phyloP scores from a whole-genome alignment of 2,888 invertebrate species.

The Lamellibrachia columna region DNA sequence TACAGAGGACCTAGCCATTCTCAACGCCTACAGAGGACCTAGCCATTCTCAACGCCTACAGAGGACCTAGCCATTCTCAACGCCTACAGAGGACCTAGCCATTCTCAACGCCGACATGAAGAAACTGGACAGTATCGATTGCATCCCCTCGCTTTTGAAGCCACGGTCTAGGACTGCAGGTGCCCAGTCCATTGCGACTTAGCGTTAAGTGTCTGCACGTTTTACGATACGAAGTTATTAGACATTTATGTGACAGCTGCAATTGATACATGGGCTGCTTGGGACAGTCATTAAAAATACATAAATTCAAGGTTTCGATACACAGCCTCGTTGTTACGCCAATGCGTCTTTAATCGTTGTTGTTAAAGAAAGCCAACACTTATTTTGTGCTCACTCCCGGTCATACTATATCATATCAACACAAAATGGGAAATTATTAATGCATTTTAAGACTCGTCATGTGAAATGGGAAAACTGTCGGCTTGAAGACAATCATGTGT shows the following conservation, averaged over 20 bases:
- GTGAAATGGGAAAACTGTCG: background rate
- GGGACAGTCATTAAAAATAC: background rate
- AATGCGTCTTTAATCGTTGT: background rate
- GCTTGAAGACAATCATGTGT: background rate
- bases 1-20: too few relatives aligned
- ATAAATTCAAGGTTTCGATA: background rate
- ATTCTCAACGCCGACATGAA: too few relatives aligned
- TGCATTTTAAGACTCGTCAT: background rate
- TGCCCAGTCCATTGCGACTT: background rate
- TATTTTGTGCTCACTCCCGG: background rate
- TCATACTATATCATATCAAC: background rate
- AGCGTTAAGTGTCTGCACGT: background rate
- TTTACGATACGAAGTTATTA: background rate
- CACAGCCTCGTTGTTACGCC: background rate
- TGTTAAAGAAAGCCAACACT: background rate
- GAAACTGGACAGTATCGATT: background rate
- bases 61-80: too few relatives aligned
- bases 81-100: too few relatives aligned
- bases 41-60: too few relatives aligned
- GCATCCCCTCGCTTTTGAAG: background rate
- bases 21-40: too few relatives aligned
- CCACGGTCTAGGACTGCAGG: background rate
- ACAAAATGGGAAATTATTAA: background rate
- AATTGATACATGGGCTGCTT: background rate
- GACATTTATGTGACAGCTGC: slow-evolving; percentile 16